These are phyloP conservation scores for Trididemnum clinides DNA, from an alignment of 23 tunicate genomes.

Conservation along the genomic window DNA sequence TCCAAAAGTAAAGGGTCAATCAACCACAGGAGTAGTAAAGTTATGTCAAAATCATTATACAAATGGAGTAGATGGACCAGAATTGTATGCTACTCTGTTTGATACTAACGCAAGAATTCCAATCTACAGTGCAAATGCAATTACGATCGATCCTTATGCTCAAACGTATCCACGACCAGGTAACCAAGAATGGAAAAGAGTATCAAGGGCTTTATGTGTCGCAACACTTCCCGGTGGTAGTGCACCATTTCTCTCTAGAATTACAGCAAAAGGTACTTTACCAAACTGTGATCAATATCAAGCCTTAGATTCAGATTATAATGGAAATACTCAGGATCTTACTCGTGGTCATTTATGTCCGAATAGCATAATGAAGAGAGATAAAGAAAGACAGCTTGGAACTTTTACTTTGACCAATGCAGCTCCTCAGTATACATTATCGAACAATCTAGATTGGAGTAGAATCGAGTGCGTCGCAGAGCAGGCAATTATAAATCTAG, in stretches of 20 bases:
- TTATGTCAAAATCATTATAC: conserved; percentile 65
- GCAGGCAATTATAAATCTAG: conserved; percentile 34
- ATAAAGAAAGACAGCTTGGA: conserved; percentile 51
- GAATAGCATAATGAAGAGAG: conserved; percentile 66
- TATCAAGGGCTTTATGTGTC: conserved; percentile 55
- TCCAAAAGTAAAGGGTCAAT: conserved; percentile 26
- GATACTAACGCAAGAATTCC: conserved; percentile 57
- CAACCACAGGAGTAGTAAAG: conserved; percentile 25
- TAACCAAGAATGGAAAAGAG: conserved; percentile 58
- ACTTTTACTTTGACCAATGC: conserved; percentile 97
- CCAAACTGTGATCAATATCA: conserved; percentile 55
- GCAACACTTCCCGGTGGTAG: conserved; percentile 12
- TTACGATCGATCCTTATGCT: conserved; percentile 17
- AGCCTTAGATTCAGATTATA: conserved; percentile 68
- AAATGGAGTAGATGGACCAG: neutral
- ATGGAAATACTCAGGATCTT: conserved; percentile 33
- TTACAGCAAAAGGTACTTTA: neutral
- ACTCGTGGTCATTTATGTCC: conserved; percentile 89
- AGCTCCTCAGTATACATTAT: conserved; percentile 81
- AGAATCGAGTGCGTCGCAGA: conserved; percentile 73
- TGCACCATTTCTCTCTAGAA: conserved; percentile 38
- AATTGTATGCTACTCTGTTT: conserved; percentile 76
- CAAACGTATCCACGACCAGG: conserved; percentile 49
- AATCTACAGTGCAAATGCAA: conserved; percentile 64
- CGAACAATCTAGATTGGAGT: conserved; percentile 73